Base-by-base conservation (phyloP, 2,797 vertebrate genomes). In the Apodemus agrarius region DNA sequence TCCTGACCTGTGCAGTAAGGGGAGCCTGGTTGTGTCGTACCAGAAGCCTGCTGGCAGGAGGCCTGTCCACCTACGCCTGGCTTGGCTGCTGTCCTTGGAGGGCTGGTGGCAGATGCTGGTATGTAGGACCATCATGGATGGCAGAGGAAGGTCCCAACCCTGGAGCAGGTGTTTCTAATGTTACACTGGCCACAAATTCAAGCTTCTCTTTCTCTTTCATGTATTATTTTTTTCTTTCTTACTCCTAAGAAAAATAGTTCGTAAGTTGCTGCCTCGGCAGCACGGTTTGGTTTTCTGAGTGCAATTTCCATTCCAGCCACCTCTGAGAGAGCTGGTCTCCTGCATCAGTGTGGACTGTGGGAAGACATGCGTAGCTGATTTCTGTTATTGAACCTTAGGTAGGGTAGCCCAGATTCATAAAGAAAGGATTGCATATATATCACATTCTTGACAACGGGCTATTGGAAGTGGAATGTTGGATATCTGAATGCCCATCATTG, bases 101-200 rank as follows among this genome's bases (percentile, higher is more conserved):
- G 57, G 26, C 65, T 96, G 92, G 95, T 96, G 29, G 0, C 37
- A 91, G 63, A 88, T 89, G 31, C 72, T 0, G 16, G 87, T 96
- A 67, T 90, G 92, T 93, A 94, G 87, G 96, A 94, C 52, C 81
- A 24, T 96, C 90, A 29, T 83, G 90, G 96, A 94, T 74, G 96
- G 81, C 86, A 97, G 96, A 90, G 91, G 96, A 40, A 89, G 92
- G 95, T 97, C 96, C 96, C 59, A 95, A 13, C 49, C 78, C 91
- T 82, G 69, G 97, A 96, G 92, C 95, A 97, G 87, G 43, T 26
- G 97, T 97, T 88, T 89, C 93, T 95, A 78, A 81, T 84, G 91
- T 89, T n/a, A 37, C 85, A 52, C 31, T 84, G 75, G 31, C 37
- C 65, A 76, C 49, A 96, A 6, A 81, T 74, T 81, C 14, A 76